These are phyloP conservation scores for Adineta ricciae DNA, from an alignment of 2,888 invertebrate genomes.

Conservation along the genomic window DNA sequence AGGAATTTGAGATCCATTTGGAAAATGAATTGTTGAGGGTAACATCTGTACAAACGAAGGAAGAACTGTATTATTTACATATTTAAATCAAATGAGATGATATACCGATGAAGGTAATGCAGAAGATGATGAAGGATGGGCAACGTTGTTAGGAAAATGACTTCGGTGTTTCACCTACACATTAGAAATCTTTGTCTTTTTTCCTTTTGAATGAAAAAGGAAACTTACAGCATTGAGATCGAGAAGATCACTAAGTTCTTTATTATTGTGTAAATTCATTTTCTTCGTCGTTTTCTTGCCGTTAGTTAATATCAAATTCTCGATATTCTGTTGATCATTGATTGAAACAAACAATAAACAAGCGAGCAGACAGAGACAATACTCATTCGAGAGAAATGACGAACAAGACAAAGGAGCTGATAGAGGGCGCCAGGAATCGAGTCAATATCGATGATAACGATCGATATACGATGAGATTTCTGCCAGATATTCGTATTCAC, in stretches of 20 bases:
- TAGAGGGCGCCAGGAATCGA: not conserved
- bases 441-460: not conserved
- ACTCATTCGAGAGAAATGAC: not conserved
- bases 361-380: not conserved
- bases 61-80: not conserved
- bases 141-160: not conserved
- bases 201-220: not conserved
- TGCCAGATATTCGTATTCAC: too few species aligned
- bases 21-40: not conserved
- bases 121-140: not conserved
- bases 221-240: slow-evolving; percentile 10
- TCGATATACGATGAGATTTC: not conserved
- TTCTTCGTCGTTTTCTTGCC: not conserved
- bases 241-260: not conserved
- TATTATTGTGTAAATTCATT: slow-evolving; percentile 13
- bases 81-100: too few species aligned
- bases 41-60: not conserved
- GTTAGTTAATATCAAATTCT: not conserved
- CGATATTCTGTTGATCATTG: not conserved
- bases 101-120: not conserved
- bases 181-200: not conserved
- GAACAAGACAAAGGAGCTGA: not conserved
- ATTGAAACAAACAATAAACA: slow-evolving; percentile 11
- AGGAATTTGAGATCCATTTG: not conserved
- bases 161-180: not conserved